Conservation (phyloP, 1,140 invertebrate genomes). For the Gonatopus flavifemur region DNA sequence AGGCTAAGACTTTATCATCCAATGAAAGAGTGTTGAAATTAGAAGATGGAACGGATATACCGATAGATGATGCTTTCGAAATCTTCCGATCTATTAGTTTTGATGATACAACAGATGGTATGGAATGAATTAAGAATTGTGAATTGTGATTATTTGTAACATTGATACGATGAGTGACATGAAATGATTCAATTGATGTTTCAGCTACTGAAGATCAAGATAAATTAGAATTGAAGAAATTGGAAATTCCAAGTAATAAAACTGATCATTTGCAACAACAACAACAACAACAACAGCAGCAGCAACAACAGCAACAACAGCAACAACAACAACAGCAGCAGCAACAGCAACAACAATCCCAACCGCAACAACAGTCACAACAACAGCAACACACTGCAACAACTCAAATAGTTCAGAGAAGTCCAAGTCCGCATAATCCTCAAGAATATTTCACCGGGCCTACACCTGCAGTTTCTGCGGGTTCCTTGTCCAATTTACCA, state of each 20-base stretch:
- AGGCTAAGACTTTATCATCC: conserved; percentile 42
- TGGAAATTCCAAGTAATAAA: conserved; percentile 43
- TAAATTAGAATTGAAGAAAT: conserved; percentile 48
- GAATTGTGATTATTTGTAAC: too few species aligned
- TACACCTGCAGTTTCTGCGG: conserved; percentile 41
- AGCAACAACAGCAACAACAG: conserved; percentile 34
- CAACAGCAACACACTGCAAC: conserved; percentile 30
- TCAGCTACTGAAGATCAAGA: conserved; percentile 46
- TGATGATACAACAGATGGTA: conserved; percentile 58
- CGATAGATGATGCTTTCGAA: conserved; percentile 61
- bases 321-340: conserved; percentile 42
- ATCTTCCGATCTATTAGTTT: conserved; percentile 60
- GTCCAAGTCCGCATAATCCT: conserved; percentile 28
- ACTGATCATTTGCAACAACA: too few species aligned
- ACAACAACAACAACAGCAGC: conserved; percentile 24
- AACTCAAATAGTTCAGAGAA: conserved; percentile 38
- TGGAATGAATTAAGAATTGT: conserved; percentile 25
- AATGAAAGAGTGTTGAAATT: conserved; percentile 50
- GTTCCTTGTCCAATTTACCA: conserved; percentile 45
- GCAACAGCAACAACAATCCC: conserved; percentile 37
- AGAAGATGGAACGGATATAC: conserved; percentile 54
- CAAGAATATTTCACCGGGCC: conserved; percentile 61
- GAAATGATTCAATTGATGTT: conserved; percentile 12
- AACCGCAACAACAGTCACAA: conserved; percentile 34
- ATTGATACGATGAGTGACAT: not conserved